A percentile compares a stretch with the other conserved stretches of the same genome.
Conservation (phyloP, 1,140 invertebrate genomes). For the Anoplolepis gracilipes region DNA sequence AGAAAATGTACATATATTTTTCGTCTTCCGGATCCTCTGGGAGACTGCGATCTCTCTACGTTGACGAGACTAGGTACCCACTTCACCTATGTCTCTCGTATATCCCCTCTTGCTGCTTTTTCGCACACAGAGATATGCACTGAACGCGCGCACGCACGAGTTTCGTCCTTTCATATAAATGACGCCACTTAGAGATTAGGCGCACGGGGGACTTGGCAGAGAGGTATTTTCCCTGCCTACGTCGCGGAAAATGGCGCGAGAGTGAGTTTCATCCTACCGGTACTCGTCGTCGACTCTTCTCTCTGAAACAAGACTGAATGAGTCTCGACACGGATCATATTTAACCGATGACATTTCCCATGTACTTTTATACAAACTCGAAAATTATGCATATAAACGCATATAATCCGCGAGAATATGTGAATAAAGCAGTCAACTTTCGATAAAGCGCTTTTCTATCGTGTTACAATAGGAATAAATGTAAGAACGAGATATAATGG, state of each 20-base stretch:
- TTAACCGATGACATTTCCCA: not conserved
- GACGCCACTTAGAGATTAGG: constrained; percentile 79
- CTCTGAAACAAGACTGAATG: constrained; percentile 37
- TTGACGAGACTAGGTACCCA: constrained; percentile 71
- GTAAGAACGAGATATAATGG: not conserved
- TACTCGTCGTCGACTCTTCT: constrained; percentile 41
- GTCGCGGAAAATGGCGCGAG: constrained; percentile 64
- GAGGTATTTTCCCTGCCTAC: constrained; percentile 70
- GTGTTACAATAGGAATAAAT: not conserved
- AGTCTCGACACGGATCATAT: not conserved
- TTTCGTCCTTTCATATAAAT: constrained; percentile 75
- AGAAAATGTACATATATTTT: constrained; percentile 64
- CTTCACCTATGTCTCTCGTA: constrained; percentile 70
- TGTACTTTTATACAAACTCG: not conserved
- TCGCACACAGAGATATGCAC: constrained; percentile 21
- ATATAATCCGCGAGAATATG: not conserved
- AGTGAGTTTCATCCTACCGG: constrained; percentile 55
- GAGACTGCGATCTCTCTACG: constrained; percentile 71
- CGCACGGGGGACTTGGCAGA: constrained; percentile 64
- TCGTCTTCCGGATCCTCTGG: constrained; percentile 65
- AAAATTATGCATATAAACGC: constrained; percentile 56
- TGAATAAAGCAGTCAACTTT: not conserved
- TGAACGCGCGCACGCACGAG: constrained; percentile 47
- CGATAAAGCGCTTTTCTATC: constrained; percentile 5
- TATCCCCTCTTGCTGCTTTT: constrained; percentile 30